These are phyloP conservation scores for Drosophila recens DNA, from an alignment of 2,888 invertebrate species.

Conservation along the genomic window DNA sequence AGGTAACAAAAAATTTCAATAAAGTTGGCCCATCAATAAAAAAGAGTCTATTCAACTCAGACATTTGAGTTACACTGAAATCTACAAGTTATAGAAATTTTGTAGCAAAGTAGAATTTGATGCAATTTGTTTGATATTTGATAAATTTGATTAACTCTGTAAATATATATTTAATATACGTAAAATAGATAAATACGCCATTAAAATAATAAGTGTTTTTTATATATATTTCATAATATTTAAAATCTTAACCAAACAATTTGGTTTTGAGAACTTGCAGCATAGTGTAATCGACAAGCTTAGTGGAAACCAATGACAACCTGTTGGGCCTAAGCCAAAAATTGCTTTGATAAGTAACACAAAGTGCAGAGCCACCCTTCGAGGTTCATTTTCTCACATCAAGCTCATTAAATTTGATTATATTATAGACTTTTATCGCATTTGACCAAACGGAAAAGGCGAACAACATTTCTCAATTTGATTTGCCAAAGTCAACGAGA, in stretches of 20 bases:
- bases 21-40: not conserved
- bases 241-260: not conserved
- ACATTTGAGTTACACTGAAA: not conserved
- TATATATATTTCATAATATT: not conserved
- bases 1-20: conserved; percentile 27
- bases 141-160: too few relatives aligned
- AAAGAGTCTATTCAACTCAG: not conserved
- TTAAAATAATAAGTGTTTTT: not conserved
- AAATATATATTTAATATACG: too few relatives aligned
- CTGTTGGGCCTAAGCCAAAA: conserved; percentile 55
- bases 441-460: conserved; percentile 61
- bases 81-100: not conserved
- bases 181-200: too few relatives aligned
- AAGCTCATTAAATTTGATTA: conserved; percentile 77
- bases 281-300: conserved; percentile 56
- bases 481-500: conserved; percentile 61
- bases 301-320: conserved; percentile 51
- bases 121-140: too few relatives aligned
- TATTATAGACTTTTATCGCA: conserved; percentile 76
- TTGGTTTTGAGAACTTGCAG: conserved; percentile 2
- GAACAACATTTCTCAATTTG: conserved; percentile 44
- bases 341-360: conserved; percentile 59
- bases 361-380: conserved; percentile 41
- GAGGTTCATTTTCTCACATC: conserved; percentile 31
- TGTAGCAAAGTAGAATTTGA: too few relatives aligned